Conservation (phyloP, 2,888 invertebrate genomes). For the Nephrocerus scutellatus region DNA sequence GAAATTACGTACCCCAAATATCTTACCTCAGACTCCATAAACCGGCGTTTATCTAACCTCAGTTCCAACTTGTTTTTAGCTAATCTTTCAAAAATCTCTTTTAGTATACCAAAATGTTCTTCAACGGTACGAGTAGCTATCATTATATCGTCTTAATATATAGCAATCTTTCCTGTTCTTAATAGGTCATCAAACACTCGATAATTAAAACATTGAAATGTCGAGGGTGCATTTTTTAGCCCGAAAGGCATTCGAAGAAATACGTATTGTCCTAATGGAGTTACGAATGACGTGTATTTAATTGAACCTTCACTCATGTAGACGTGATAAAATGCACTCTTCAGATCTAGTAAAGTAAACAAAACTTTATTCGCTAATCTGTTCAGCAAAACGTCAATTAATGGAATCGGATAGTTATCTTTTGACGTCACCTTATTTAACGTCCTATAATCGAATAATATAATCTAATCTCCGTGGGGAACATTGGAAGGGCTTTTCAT, state of each 20-base stretch:
- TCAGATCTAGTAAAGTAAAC: conserved; percentile 3
- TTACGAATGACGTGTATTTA: conserved; percentile 4
- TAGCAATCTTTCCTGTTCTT: background rate
- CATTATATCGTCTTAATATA: conserved; percentile 2
- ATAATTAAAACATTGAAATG: conserved; percentile 4
- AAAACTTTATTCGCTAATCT: conserved; percentile 2
- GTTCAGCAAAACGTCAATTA: conserved; percentile 5
- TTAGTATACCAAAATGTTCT: too few relatives aligned
- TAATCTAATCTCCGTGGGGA: background rate
- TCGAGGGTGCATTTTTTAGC: conserved; percentile 4
- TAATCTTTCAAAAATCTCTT: too few relatives aligned
- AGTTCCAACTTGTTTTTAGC: too few relatives aligned
- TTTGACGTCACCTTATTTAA: conserved; percentile 4
- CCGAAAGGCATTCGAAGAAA: conserved; percentile 4
- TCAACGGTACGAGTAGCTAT: too few relatives aligned
- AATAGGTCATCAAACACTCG: conserved; percentile 4
- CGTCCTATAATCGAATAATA: background rate
- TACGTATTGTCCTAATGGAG: background rate
- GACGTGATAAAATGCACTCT: background rate
- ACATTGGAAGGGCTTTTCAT: too few relatives aligned
- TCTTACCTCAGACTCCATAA: background rate
- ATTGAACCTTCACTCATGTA: conserved; percentile 1
- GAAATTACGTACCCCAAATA: background rate
- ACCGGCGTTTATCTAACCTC: too few relatives aligned
- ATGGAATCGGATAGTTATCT: conserved; percentile 6